Evolutionary conservation across 2,113 vertebrate species (phyloP).

Genomic region (Morone chrysops): DNA sequence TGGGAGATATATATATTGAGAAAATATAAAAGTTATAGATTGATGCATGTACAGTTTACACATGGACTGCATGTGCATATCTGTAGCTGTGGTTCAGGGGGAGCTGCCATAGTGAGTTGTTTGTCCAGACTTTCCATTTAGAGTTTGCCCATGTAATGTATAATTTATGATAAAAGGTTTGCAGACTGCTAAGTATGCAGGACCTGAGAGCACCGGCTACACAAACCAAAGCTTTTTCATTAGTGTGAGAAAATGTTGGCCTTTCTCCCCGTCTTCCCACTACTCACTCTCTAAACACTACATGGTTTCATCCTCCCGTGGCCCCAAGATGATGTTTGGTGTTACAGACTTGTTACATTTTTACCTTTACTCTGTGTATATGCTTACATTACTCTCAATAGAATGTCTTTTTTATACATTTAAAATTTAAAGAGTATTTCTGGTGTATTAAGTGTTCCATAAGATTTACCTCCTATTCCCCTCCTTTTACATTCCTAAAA

Average conservation of each 20-base stretch:
- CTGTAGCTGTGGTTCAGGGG: not conserved
- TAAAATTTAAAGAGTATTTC: not conserved
- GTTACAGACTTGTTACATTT: not conserved
- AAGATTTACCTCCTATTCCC: not conserved
- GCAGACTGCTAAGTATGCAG: conserved; percentile 60
- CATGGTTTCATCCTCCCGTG: conserved; percentile 2
- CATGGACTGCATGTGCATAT: not conserved
- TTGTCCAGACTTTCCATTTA: conserved; percentile 54
- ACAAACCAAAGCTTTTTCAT: conserved; percentile 50
- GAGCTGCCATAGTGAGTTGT: conserved; percentile 30
- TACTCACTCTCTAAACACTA: not conserved
- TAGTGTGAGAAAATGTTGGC: conserved; percentile 41
- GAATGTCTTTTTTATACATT: not conserved
- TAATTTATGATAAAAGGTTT: conserved; percentile 79
- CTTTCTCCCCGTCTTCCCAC: conserved; percentile 15
- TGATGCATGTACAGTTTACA: not conserved
- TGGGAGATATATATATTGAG: not conserved
- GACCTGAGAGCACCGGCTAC: conserved; percentile 33
- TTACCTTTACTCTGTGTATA: not conserved
- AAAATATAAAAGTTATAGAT: conserved; percentile 12
- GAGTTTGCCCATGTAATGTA: conserved; percentile 53
- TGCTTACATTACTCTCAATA: not conserved
- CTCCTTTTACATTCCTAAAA: not conserved
- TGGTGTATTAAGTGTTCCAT: not conserved
- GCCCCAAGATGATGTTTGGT: not conserved